phyloP scores from a whole-genome alignment of 2,113 vertebrate species.

The Ifrita kowaldi region DNA sequence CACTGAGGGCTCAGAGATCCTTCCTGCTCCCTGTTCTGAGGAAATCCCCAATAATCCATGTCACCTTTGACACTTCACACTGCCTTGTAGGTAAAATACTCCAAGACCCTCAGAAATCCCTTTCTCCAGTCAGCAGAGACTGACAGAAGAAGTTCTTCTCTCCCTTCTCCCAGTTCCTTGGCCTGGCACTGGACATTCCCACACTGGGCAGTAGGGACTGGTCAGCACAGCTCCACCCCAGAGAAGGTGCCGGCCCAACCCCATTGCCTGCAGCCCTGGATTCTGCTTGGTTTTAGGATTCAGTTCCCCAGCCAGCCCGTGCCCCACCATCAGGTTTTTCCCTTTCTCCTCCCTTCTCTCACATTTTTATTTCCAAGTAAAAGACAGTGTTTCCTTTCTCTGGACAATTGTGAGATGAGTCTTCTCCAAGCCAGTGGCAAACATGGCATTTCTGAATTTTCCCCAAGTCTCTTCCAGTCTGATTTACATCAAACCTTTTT shows the following conservation, averaged over 20 bases:
- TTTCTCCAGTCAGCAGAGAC: not conserved
- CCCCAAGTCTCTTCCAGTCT: not conserved
- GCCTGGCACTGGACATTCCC: fast-evolving
- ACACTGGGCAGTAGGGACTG: not conserved
- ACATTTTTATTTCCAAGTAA: not conserved
- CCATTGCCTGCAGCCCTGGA: not conserved
- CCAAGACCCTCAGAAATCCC: not conserved
- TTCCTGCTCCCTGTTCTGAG: fast-evolving
- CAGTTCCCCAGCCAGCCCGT: no score
- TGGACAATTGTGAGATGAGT: not conserved
- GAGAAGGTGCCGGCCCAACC: not conserved
- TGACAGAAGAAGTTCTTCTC: not conserved
- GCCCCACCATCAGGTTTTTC: not conserved
- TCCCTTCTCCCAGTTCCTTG: not conserved
- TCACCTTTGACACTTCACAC: not conserved
- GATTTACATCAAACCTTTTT: not conserved
- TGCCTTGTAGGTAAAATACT: not conserved
- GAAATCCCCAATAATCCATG: not conserved
- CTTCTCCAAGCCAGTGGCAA: not conserved
- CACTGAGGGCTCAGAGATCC: not conserved
- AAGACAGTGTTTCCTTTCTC: not conserved
- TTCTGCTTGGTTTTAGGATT: not conserved
- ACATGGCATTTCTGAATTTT: not conserved
- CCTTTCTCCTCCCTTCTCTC: not conserved
- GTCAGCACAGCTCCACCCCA: not conserved